phyloP scores from a whole-genome alignment of 1,140 invertebrate species.

The Yoshiicerus persimilis region DNA sequence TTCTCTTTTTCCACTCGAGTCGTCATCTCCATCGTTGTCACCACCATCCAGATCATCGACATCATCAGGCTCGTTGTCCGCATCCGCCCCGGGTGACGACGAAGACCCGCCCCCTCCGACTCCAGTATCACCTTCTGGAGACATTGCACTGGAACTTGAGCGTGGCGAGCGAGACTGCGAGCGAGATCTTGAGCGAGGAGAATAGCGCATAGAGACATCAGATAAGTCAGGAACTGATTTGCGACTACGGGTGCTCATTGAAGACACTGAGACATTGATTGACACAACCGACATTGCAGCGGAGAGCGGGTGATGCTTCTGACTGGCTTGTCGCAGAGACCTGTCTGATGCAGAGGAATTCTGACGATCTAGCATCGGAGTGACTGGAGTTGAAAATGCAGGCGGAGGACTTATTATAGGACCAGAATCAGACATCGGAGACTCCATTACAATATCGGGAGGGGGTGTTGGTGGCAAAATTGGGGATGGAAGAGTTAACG shows the following conservation, averaged over 20 bases:
- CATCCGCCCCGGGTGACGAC: slow-evolving; percentile 20
- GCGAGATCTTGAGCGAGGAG: slow-evolving; percentile 34
- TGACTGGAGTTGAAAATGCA: slow-evolving; percentile 47
- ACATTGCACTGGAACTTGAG: slow-evolving; percentile 33
- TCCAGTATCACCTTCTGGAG: slow-evolving; percentile 5
- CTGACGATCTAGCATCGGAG: slow-evolving; percentile 48
- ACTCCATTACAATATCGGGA: slow-evolving; percentile 44
- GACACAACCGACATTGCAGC: slow-evolving; percentile 38
- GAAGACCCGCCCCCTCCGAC: not conserved
- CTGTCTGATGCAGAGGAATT: slow-evolving; percentile 48
- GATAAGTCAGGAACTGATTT: slow-evolving; percentile 43
- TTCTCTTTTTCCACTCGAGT: slow-evolving; percentile 12
- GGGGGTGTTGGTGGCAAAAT: slow-evolving; percentile 45
- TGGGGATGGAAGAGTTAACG: slow-evolving; percentile 45
- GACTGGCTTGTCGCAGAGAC: slow-evolving; percentile 27
- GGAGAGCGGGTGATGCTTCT: slow-evolving; percentile 19
- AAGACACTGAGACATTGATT: slow-evolving; percentile 26
- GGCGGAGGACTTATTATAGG: slow-evolving; percentile 49
- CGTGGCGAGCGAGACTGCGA: not conserved
- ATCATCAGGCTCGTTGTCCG: slow-evolving; percentile 33
- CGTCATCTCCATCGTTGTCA: slow-evolving; percentile 21
- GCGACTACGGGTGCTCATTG: slow-evolving; percentile 32
- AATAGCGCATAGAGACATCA: slow-evolving; percentile 44
- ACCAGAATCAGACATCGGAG: slow-evolving; percentile 47
- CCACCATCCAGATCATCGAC: slow-evolving; percentile 7